phyloP scores from a whole-genome alignment of 2,797 vertebrate genomes.

The Lacerta agilis region DNA sequence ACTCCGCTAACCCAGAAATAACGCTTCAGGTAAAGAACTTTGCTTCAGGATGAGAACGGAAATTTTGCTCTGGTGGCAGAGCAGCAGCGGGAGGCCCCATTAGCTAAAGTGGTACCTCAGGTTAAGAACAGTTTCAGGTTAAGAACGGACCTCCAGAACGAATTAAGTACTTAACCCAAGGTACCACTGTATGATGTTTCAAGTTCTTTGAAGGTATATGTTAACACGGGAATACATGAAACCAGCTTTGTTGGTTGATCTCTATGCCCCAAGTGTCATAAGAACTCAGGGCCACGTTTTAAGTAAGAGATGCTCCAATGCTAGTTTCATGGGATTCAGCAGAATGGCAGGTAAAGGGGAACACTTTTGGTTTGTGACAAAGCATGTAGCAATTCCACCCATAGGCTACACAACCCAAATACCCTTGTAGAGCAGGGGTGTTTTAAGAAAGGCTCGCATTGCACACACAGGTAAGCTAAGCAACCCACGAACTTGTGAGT shows the following conservation, averaged over 20 bases:
- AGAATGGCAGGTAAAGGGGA: neutral
- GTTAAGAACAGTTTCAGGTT: no score
- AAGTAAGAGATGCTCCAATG: neutral
- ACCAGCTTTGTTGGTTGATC: neutral
- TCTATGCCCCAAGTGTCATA: neutral
- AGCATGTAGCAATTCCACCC: neutral
- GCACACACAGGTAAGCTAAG: neutral
- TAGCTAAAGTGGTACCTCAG: no score
- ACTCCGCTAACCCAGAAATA: no score
- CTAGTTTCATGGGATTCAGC: neutral
- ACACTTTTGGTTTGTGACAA: neutral
- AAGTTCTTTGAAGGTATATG: no score
- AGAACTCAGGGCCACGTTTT: neutral
- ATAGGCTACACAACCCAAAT: neutral
- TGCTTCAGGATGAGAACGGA: no score
- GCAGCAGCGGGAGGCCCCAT: no score
- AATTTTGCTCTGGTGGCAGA: no score
- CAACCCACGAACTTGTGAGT: neutral
- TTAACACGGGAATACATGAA: neutral
- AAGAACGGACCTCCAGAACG: no score
- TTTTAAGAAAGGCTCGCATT: neutral
- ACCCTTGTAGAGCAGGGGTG: no score
- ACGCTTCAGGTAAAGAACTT: no score
- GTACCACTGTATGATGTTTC: no score
- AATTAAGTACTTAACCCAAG: no score